These are phyloP conservation scores for Caranx ignobilis DNA, from an alignment of 2,113 vertebrate species.

Conservation along the genomic window DNA sequence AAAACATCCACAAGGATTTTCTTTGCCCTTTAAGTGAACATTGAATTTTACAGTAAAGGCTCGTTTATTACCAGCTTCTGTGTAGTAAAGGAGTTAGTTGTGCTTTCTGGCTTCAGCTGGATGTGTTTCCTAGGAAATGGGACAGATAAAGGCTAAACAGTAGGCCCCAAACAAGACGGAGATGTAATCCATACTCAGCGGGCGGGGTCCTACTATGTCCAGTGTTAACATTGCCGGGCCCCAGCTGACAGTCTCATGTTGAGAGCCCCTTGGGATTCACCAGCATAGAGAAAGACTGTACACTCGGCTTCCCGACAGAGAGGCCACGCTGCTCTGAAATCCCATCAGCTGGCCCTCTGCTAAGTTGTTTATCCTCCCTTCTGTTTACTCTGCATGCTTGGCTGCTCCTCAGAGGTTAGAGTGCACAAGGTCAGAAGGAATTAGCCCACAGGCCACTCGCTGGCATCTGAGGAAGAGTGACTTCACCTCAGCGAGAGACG, in stretches of 20 bases:
- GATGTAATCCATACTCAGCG: slow-evolving; percentile 1
- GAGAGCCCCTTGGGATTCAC: slow-evolving; percentile 12
- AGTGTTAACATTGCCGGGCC: slow-evolving; percentile 21
- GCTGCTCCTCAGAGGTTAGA: slow-evolving; percentile 54
- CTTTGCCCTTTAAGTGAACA: too few relatives aligned
- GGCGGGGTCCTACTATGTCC: neutral
- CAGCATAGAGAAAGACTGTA: neutral
- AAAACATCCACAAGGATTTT: too few relatives aligned
- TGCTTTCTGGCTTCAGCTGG: too few relatives aligned
- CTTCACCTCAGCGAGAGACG: neutral
- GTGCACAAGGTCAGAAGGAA: slow-evolving; percentile 64
- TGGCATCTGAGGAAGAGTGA: slow-evolving; percentile 28
- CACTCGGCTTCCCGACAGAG: slow-evolving; percentile 6
- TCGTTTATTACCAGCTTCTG: neutral
- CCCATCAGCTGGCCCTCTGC: slow-evolving; percentile 52
- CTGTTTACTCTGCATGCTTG: slow-evolving; percentile 61
- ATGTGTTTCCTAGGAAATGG: neutral
- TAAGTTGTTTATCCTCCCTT: slow-evolving; percentile 67
- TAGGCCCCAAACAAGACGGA: neutral
- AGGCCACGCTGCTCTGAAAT: slow-evolving; percentile 40
- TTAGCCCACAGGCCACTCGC: slow-evolving; percentile 40
- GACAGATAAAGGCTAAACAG: too few relatives aligned
- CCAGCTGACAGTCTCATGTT: slow-evolving; percentile 38
- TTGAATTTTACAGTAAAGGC: neutral
- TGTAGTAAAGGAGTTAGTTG: neutral